phyloP scores from a whole-genome alignment of 2,888 invertebrate genomes.

The Platerodrilus igneus region DNA sequence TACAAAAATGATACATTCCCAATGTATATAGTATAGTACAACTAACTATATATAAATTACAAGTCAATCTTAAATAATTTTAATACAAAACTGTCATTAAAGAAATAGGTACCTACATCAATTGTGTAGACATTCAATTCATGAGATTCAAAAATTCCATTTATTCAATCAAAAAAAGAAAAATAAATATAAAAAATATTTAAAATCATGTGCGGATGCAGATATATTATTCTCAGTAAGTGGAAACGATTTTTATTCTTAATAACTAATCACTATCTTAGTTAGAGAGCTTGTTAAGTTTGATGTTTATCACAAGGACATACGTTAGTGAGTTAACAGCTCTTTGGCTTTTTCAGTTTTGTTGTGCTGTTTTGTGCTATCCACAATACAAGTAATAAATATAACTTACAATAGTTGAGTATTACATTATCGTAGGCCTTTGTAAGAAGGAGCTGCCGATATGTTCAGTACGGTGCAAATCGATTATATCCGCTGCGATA shows the following conservation, averaged over 20 bases:
- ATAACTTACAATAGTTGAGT: constrained; percentile 35
- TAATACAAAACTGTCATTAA: too few relatives aligned
- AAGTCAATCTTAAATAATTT: too few relatives aligned
- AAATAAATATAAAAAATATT: too few relatives aligned
- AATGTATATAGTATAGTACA: too few relatives aligned
- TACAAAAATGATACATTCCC: too few relatives aligned
- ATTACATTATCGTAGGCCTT: constrained; percentile 42
- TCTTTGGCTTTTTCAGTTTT: constrained; percentile 44
- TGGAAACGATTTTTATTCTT: constrained; percentile 36
- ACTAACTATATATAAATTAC: too few relatives aligned
- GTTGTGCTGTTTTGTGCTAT: constrained; percentile 43
- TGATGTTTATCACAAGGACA: constrained; percentile 47
- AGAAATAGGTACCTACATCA: too few relatives aligned
- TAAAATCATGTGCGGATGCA: too few relatives aligned
- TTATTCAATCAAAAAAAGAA: too few relatives aligned
- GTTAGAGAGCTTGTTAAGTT: constrained; percentile 48
- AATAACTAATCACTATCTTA: constrained; percentile 31
- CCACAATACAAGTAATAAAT: constrained; percentile 44
- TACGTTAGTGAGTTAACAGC: constrained; percentile 47
- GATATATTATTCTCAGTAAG: too few relatives aligned
- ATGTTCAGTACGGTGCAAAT: constrained; percentile 83
- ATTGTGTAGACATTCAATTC: too few relatives aligned
- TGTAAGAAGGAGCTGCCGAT: constrained; percentile 45
- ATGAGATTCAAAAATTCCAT: too few relatives aligned
- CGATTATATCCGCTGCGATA: constrained; percentile 93